Conservation (phyloP, 1,140 invertebrate genomes). For the Brachionus angularis region DNA sequence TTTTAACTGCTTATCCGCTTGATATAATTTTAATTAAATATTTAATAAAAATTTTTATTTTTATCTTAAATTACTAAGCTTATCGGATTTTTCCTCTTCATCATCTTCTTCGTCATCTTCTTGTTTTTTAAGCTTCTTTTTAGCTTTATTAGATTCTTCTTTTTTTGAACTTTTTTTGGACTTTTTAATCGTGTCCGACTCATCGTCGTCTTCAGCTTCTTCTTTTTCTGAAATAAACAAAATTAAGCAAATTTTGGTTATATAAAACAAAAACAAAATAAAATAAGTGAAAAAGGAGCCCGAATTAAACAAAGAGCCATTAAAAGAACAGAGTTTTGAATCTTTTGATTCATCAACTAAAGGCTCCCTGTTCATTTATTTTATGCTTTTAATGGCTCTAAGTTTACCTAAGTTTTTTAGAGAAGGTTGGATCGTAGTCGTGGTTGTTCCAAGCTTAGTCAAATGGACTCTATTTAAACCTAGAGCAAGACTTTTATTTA, state of each 20-base stretch:
- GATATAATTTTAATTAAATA: background rate
- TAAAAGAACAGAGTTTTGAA: slow-evolving; percentile 14
- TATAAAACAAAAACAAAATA: background rate
- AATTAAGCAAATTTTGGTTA: background rate
- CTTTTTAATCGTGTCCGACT: background rate
- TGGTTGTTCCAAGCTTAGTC: background rate
- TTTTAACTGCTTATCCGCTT: slow-evolving; percentile 6
- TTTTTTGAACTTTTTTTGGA: background rate
- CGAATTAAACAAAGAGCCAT: slow-evolving; percentile 35
- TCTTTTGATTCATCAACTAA: background rate
- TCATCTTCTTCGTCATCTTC: background rate
- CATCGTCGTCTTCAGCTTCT: background rate
- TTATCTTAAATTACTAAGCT: background rate
- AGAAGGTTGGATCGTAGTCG: background rate
- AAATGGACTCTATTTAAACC: background rate
- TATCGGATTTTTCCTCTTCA: background rate
- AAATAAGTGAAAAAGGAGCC: slow-evolving; percentile 28
- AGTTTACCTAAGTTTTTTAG: slow-evolving; percentile 15
- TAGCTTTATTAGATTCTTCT: background rate
- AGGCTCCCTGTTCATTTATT: slow-evolving; percentile 3
- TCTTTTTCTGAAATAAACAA: slow-evolving; percentile 1
- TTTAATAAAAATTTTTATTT: background rate
- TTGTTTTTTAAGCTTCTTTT: background rate
- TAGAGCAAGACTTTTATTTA: slow-evolving; percentile 23
- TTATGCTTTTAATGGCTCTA: slow-evolving; percentile 38